Evolutionary conservation across 2,797 vertebrate genomes (phyloP), one percentile per base, ranked within the genome.

Genomic region (Gallirallus australis): DNA sequence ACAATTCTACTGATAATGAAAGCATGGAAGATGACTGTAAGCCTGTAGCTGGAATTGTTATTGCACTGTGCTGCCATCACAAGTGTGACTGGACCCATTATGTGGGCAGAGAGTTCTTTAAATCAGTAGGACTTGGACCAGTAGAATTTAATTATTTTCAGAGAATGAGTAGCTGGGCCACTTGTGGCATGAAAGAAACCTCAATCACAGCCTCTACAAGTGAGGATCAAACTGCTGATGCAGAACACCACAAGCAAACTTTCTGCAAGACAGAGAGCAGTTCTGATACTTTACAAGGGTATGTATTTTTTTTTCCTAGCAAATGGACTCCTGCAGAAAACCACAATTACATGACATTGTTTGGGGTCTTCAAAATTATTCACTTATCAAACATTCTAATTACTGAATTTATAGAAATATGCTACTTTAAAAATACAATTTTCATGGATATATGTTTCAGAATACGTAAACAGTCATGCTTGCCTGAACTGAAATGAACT

Each of bases 151-250:
- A 98, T 15, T 98, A 98, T 68, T 99, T 99, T 97, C 99, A 99
- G 94, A 98, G 99, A 86, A 99, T 99, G 99, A 99, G 99, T 82
- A 99, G 99, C 92, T 99, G 99, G 99, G 99, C 99, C 13, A 99
- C 99, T 4, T 99, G 99, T 95, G 99, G 99, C 50, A 97, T 98
- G 97, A 97, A 90, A 94, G 97, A 92, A 61, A 81, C 97, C 20
- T 30, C 76, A 92, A 75, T 72, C 72, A 97, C 91, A 90, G 66
- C 76, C 33, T 64, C 40, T 48, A 6, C 66, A 4, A n/a, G 40
- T 35, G 76, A 93, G 84, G 92, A 88, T 66, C 88, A 86, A 30
- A 87, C 54, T 12, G 71, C 63, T 11, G 89, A 97, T 1, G 45
- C 88, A 4, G 98, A 98, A 64, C 98, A 98, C 40, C 98, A 99